Percentiles rank a stretch among this genome's conserved stretches.
phyloP scores from a whole-genome alignment of 1,140 invertebrate genomes.

The Drosophila nebulosa region DNA sequence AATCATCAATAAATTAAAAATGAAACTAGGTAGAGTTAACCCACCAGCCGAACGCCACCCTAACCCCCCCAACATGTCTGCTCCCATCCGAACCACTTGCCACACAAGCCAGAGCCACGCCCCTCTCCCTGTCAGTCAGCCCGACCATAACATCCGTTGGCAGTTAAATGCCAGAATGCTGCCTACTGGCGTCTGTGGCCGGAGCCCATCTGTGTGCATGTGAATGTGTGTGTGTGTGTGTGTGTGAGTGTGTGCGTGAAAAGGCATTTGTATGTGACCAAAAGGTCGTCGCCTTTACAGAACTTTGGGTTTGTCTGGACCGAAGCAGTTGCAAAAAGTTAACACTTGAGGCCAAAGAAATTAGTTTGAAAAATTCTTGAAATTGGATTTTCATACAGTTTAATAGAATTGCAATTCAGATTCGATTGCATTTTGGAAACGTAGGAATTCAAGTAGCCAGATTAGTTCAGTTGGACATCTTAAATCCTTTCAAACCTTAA shows the following conservation, averaged over 20 bases:
- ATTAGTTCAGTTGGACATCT: no score
- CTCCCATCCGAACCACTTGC: background rate
- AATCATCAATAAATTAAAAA: constrained; percentile 70
- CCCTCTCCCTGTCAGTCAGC: constrained; percentile 39
- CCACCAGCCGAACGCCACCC: background rate
- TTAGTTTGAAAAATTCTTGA: no score
- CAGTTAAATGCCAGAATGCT: constrained; percentile 41
- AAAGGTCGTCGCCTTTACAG: background rate
- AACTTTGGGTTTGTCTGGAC: no score
- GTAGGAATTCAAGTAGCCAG: no score
- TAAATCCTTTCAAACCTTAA: no score
- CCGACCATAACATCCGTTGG: constrained; percentile 40
- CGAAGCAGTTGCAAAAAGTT: background rate
- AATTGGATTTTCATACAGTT: no score
- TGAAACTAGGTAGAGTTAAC: constrained; percentile 36
- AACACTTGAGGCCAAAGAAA: background rate
- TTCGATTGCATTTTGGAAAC: background rate
- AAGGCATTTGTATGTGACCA: background rate
- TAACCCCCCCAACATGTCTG: background rate
- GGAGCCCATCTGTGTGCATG: constrained; percentile 14
- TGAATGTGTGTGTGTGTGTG: constrained; percentile 13
- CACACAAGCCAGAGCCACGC: constrained; percentile 17
- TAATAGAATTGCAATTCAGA: no score
- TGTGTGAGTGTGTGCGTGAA: constrained; percentile 1
- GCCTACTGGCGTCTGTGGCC: constrained; percentile 31